These are phyloP conservation scores for Ochropleura plecta DNA, from an alignment of 2,888 invertebrate species.

Conservation along the genomic window DNA sequence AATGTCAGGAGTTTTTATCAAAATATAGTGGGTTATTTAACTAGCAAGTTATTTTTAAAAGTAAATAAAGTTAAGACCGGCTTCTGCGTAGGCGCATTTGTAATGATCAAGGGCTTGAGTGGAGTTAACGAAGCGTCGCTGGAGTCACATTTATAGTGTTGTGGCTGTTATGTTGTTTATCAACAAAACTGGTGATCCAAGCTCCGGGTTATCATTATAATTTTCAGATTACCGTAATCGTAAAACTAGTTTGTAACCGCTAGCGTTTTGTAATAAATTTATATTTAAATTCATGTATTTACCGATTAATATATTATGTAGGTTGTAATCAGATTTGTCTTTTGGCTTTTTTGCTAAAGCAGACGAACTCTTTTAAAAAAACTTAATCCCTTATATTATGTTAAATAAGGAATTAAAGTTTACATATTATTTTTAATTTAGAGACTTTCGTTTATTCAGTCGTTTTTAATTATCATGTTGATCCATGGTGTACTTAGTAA, in stretches of 20 bases:
- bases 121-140: constrained; percentile 11
- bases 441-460: no score
- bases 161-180: constrained; percentile 32
- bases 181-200: constrained; percentile 20
- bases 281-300: no score
- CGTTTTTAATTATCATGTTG: no score
- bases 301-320: no score
- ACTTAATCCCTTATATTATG: no score
- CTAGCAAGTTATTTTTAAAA: background rate
- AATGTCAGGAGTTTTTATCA: background rate
- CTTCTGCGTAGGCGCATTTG: constrained; percentile 24
- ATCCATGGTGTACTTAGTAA: no score
- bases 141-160: background rate
- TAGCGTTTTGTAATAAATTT: background rate
- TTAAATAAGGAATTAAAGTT: no score
- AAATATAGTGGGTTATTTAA: background rate
- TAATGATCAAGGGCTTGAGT: constrained; percentile 11
- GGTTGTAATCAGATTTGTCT: no score
- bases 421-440: no score
- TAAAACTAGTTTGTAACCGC: background rate
- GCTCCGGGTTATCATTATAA: background rate
- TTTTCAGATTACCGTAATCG: background rate
- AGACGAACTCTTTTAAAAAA: no score
- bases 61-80: constrained; percentile 30
- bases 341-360: no score